A percentile compares a stretch with the other conserved stretches of the same genome.
These are phyloP conservation scores for Macaria notata DNA, from an alignment of 2,888 invertebrate genomes.

Conservation along the genomic window DNA sequence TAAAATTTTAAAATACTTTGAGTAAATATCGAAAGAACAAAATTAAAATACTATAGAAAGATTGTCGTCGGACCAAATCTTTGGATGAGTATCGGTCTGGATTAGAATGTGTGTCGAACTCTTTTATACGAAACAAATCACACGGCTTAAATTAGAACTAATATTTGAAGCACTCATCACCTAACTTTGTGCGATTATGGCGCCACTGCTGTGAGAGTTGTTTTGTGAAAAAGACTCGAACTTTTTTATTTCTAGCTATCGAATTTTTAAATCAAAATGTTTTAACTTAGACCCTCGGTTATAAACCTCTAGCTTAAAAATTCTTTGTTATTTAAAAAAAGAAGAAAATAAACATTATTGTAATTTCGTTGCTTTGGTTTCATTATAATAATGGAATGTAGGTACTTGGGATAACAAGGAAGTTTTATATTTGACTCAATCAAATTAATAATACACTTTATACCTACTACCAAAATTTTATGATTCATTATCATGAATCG, in stretches of 20 bases:
- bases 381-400: not conserved
- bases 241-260: constrained; percentile 48
- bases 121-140: too few species aligned
- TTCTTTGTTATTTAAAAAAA: constrained; percentile 77
- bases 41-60: constrained; percentile 30
- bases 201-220: too few species aligned
- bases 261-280: constrained; percentile 46
- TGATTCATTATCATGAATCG: too few species aligned
- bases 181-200: too few species aligned
- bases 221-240: not conserved
- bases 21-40: too few species aligned
- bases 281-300: constrained; percentile 64
- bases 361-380: constrained; percentile 44
- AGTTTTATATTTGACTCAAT: too few species aligned
- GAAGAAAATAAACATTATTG: constrained; percentile 73
- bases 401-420: too few species aligned
- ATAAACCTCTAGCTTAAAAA: constrained; percentile 69
- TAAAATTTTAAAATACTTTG: too few species aligned
- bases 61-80: constrained; percentile 57
- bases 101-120: constrained; percentile 30
- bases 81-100: constrained; percentile 38
- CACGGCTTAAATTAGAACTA: too few species aligned
- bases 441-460: too few species aligned
- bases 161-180: too few species aligned
- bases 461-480: too few species aligned